Evolutionary conservation across 2,797 vertebrate species (phyloP).

Genomic region (Centroberyx gerrardi): DNA sequence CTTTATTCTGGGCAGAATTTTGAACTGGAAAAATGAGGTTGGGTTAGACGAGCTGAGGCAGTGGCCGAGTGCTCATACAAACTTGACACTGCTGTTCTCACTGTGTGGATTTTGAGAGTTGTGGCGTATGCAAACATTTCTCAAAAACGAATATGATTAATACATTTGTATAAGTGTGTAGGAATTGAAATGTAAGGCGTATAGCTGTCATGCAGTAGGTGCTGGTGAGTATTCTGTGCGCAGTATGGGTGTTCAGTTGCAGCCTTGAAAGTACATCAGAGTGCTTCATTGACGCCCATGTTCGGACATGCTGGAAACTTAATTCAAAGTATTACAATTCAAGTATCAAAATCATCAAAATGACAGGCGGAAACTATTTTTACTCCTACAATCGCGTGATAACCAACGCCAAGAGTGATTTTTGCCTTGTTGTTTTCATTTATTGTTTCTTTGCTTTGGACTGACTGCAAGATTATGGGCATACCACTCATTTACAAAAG

Average conservation of each 20-base stretch:
- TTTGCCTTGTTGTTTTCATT: background rate
- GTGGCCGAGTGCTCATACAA: background rate
- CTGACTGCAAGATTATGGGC: background rate
- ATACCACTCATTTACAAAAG: background rate
- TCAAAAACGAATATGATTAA: background rate
- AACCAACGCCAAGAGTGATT: conserved; percentile 10
- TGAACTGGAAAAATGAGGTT: background rate
- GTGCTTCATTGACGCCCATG: background rate
- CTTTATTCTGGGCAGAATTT: conserved; percentile 16
- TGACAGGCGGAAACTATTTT: background rate
- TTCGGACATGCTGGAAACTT: background rate
- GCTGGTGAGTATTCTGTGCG: background rate
- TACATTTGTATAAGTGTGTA: background rate
- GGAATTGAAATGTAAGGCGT: background rate
- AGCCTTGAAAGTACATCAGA: background rate
- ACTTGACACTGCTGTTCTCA: background rate
- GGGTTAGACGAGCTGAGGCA: conserved; percentile 20
- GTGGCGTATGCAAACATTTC: background rate
- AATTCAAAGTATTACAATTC: conserved; percentile 2
- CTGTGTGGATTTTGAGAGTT: background rate
- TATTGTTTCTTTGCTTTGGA: conserved; percentile 8
- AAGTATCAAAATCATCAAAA: background rate
- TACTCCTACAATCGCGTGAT: conserved; percentile 1
- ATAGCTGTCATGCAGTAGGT: background rate
- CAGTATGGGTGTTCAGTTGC: background rate